phyloP scores from a whole-genome alignment of 2,113 vertebrate genomes.

The Hemiscyllium ocellatum region DNA sequence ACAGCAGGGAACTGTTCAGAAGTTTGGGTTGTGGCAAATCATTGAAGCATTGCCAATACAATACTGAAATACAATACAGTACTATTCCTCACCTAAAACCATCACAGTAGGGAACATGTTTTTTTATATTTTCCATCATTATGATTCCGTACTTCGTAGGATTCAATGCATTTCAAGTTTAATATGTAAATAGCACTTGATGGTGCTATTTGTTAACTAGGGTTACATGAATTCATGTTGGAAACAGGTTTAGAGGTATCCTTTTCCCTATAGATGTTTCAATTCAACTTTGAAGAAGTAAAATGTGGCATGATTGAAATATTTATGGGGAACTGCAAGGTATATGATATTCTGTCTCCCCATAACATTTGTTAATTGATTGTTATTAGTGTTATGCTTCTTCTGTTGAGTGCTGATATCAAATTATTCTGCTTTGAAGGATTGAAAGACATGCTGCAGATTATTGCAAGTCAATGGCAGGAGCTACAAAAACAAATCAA shows the following conservation, averaged over 20 bases:
- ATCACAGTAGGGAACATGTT: background rate
- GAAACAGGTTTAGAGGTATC: background rate
- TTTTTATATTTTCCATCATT: background rate
- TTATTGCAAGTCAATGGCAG: constrained; percentile 89
- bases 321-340: background rate
- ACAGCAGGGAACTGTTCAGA: constrained; percentile 24
- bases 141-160: background rate
- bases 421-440: constrained; percentile 54
- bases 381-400: background rate
- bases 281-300: background rate
- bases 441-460: constrained; percentile 86
- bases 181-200: background rate
- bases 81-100: background rate
- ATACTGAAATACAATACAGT: background rate
- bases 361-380: constrained; percentile 25
- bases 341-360: background rate
- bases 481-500: constrained; percentile 95
- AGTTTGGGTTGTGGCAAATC: background rate
- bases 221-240: background rate
- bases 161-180: background rate
- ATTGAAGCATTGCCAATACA: background rate
- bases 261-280: background rate
- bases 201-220: background rate
- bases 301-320: background rate
- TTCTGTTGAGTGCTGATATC: background rate